A percentile compares a stretch with the other conserved stretches of the same genome.
Evolutionary conservation across 2,797 vertebrate genomes (phyloP).

Genomic region (Clarias pachynema): DNA sequence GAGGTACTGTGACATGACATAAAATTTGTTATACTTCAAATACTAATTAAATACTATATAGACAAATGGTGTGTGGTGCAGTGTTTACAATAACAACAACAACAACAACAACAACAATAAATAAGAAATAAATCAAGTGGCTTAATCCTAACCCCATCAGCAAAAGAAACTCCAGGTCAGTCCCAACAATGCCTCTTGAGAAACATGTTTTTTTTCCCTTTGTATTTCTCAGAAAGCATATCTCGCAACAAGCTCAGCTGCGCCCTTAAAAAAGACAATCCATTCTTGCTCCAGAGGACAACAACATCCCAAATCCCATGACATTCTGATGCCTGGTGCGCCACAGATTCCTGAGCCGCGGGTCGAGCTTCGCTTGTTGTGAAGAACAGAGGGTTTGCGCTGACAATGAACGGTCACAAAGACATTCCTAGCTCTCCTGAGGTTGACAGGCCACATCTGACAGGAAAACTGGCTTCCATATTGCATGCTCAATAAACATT

Average conservation of each 20-base stretch:
- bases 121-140: slow-evolving; percentile 2
- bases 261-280: slow-evolving; percentile 31
- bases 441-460: slow-evolving; percentile 30
- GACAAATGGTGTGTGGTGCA: not conserved
- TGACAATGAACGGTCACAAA: slow-evolving; percentile 30
- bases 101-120: not conserved
- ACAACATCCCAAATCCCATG: slow-evolving; percentile 34
- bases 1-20: not conserved
- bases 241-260: slow-evolving; percentile 41
- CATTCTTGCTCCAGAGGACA: slow-evolving; percentile 24
- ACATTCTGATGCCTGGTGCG: slow-evolving; percentile 34
- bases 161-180: slow-evolving; percentile 20
- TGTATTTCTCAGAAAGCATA: slow-evolving; percentile 16
- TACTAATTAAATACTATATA: slow-evolving; percentile 5
- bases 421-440: slow-evolving; percentile 44
- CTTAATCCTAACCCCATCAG: not conserved
- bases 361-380: slow-evolving; percentile 13
- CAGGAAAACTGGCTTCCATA: slow-evolving; percentile 50
- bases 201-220: not conserved
- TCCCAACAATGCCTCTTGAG: slow-evolving; percentile 3
- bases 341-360: slow-evolving; percentile 31
- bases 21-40: not conserved
- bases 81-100: not conserved
- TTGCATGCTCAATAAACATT: slow-evolving; percentile 56
- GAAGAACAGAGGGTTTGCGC: slow-evolving; percentile 1